A percentile compares a stretch with the other conserved stretches of the same genome.
Conservation (phyloP, 1,140 invertebrate genomes). For the Danaus melanippus region DNA sequence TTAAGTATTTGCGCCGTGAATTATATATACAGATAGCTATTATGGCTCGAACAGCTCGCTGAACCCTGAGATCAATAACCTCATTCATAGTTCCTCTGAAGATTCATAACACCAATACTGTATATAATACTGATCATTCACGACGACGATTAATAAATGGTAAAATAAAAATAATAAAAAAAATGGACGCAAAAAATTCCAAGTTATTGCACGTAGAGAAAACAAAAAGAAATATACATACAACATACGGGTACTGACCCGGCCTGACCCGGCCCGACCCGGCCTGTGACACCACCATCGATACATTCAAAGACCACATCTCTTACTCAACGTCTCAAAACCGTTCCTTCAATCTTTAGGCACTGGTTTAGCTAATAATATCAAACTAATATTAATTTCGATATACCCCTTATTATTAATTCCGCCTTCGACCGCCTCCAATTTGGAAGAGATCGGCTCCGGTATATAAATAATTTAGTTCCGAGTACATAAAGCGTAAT, state of each 20-base stretch:
- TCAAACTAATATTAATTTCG: conserved; percentile 59
- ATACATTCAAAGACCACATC: conserved; percentile 15
- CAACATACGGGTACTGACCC: conserved; percentile 36
- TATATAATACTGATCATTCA: conserved; percentile 60
- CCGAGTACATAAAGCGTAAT: conserved; percentile 35
- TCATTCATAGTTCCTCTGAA: neutral
- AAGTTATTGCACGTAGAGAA: conserved; percentile 52
- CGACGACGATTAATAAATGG: conserved; percentile 30
- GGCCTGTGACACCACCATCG: conserved; percentile 17
- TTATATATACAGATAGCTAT: conserved; percentile 41
- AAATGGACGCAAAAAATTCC: conserved; percentile 66
- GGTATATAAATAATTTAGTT: neutral
- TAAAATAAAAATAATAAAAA: conserved; percentile 37
- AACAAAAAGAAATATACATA: conserved; percentile 33
- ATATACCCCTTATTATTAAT: conserved; percentile 52
- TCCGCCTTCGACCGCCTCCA: conserved; percentile 16
- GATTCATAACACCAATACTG: conserved; percentile 8
- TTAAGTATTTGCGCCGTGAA: conserved; percentile 64
- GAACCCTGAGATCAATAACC: no score
- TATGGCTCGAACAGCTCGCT: neutral
- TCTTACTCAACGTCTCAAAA: conserved; percentile 36
- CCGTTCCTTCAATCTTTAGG: conserved; percentile 48
- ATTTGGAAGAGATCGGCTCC: neutral
- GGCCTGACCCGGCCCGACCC: conserved; percentile 33
- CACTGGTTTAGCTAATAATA: conserved; percentile 62